Conservation (phyloP, 2,797 vertebrate genomes). For the Harpagifer antarcticus region DNA sequence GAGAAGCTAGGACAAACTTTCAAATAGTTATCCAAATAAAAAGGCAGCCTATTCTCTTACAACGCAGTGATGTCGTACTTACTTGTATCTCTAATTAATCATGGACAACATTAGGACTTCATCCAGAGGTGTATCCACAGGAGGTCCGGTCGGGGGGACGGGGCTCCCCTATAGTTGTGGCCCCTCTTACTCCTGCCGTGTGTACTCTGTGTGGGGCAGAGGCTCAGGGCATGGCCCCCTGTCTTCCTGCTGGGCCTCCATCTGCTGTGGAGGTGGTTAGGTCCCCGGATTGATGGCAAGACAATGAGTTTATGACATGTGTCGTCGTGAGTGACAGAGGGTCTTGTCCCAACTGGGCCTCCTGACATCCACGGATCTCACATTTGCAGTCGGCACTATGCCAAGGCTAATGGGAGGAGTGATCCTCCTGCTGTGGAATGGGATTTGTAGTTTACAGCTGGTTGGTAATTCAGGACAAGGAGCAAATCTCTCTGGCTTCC, state of each 20-base stretch:
- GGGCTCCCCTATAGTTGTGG: conserved; percentile 69
- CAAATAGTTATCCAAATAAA: conserved; percentile 2
- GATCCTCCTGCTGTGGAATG: conserved; percentile 75
- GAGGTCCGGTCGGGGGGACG: conserved; percentile 69
- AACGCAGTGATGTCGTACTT: conserved; percentile 28
- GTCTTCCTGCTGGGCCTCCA: conserved; percentile 83
- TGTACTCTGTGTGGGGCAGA: conserved; percentile 82
- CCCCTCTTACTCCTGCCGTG: conserved; percentile 65
- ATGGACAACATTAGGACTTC: conserved; percentile 76
- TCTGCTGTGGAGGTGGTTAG: conserved; percentile 91
- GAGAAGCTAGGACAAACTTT: conserved; percentile 14
- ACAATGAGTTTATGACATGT: conserved; percentile 92
- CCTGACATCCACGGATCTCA: conserved; percentile 80
- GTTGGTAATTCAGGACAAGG: conserved; percentile 72
- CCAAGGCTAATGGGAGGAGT: conserved; percentile 85
- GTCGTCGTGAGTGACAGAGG: conserved; percentile 93
- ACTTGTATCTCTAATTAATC: conserved; percentile 77
- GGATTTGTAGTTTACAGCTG: conserved; percentile 81
- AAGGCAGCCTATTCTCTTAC: not conserved
- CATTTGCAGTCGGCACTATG: conserved; percentile 79
- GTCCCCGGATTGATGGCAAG: conserved; percentile 94
- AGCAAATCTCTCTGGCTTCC: conserved; percentile 58
- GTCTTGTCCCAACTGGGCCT: conserved; percentile 88
- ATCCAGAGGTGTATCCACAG: conserved; percentile 80
- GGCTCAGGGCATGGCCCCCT: conserved; percentile 86